Evolutionary conservation across 2,113 vertebrate genomes (phyloP).

Genomic region (Indri indri): DNA sequence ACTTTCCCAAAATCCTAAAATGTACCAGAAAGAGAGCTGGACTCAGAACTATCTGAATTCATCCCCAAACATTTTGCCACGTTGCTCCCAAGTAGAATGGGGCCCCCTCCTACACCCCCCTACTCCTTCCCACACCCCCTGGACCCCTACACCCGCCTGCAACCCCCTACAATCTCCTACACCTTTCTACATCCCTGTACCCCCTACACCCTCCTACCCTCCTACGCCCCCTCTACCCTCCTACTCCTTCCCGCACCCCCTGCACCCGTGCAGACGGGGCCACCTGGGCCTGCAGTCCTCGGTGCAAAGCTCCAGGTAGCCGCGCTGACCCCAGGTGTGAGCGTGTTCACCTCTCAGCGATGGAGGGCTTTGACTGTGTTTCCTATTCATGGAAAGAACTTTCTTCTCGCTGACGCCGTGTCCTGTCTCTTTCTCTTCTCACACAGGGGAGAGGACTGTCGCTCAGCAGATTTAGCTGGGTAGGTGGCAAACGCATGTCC

Average conservation of each 20-base stretch:
- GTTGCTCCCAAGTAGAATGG: not conserved
- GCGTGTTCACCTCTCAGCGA: not conserved
- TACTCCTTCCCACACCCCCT: too few relatives aligned
- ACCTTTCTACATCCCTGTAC: too few relatives aligned
- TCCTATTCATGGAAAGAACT: not conserved
- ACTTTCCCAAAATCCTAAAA: not conserved
- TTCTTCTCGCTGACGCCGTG: constrained; percentile 43
- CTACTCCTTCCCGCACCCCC: too few relatives aligned
- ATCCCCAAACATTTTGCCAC: fast-evolving
- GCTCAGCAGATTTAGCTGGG: constrained; percentile 96
- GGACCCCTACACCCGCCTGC: too few relatives aligned
- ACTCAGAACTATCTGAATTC: not conserved
- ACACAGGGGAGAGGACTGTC: constrained; percentile 94
- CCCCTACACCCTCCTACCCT: too few relatives aligned
- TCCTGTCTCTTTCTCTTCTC: constrained; percentile 89
- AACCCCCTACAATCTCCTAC: too few relatives aligned
- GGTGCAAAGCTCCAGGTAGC: not conserved
- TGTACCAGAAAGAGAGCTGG: not conserved
- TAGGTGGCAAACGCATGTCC: constrained; percentile 87
- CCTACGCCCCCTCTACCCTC: too few relatives aligned
- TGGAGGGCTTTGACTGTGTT: not conserved
- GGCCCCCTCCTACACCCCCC: too few relatives aligned
- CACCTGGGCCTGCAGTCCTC: not conserved
- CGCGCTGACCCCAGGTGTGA: not conserved
- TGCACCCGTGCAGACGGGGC: fast-evolving